Conservation (phyloP, 2,888 invertebrate genomes). For the Drosophila tanythrix region DNA sequence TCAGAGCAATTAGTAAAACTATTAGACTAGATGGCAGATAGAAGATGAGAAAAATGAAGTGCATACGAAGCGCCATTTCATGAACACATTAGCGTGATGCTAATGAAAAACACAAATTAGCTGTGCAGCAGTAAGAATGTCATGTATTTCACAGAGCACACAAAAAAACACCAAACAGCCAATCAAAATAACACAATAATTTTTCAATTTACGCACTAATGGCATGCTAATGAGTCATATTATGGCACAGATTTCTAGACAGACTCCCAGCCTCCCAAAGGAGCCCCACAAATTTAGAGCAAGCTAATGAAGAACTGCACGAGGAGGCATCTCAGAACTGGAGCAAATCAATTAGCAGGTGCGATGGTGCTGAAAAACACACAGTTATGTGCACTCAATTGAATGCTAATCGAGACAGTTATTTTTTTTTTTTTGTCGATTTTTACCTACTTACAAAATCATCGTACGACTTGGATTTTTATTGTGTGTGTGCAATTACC, state of each 20-base stretch:
- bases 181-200: conserved; percentile 1
- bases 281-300: conserved; percentile 26
- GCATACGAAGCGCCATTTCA: conserved; percentile 33
- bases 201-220: conserved; percentile 42
- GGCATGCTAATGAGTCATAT: conserved; percentile 49
- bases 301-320: conserved; percentile 30
- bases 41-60: conserved; percentile 20
- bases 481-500: conserved; percentile 33
- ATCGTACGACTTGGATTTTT: conserved; percentile 11
- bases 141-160: conserved; percentile 30
- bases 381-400: conserved; percentile 73
- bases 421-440: background rate
- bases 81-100: conserved; percentile 56
- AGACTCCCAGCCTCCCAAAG: conserved; percentile 20
- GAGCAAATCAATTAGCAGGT: conserved; percentile 74
- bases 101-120: conserved; percentile 59
- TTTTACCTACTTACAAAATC: conserved; percentile 1
- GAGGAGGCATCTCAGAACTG: conserved; percentile 23
- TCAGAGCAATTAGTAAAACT: conserved; percentile 60
- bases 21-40: conserved; percentile 11
- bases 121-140: background rate
- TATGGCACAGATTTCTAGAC: conserved; percentile 31
- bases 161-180: background rate
- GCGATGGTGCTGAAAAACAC: conserved; percentile 53
- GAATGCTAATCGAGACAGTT: conserved; percentile 66